Evolutionary conservation across 2,888 invertebrate genomes (phyloP).

Genomic region (Cryptocephalus moraei): DNA sequence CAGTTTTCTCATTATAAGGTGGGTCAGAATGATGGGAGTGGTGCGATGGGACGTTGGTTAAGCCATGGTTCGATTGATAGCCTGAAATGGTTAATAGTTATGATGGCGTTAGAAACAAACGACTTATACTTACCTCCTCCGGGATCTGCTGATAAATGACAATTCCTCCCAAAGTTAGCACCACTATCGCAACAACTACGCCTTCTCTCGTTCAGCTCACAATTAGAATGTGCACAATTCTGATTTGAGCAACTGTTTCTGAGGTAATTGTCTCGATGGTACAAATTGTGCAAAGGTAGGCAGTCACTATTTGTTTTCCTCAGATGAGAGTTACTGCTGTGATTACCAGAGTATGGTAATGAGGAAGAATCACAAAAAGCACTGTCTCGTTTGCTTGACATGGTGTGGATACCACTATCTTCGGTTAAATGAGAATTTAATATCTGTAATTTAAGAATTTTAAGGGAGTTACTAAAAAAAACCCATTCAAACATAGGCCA

Average conservation of each 20-base stretch:
- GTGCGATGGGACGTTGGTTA: conserved; percentile 8
- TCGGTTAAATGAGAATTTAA: conserved; percentile 35
- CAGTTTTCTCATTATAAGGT: conserved; percentile 9
- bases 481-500: too few species aligned
- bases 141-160: conserved; percentile 28
- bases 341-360: conserved; percentile 11
- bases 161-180: conserved; percentile 22
- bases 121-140: conserved; percentile 23
- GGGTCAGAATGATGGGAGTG: conserved; percentile 16
- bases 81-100: conserved; percentile 7
- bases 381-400: conserved; percentile 37
- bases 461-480: too few species aligned
- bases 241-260: too few species aligned
- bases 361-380: conserved; percentile 29
- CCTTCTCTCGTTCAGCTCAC: conserved; percentile 5
- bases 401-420: conserved; percentile 47
- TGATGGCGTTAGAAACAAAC: not conserved
- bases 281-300: conserved; percentile 15
- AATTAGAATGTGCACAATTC: too few species aligned
- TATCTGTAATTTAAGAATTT: conserved; percentile 11
- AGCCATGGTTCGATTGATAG: conserved; percentile 8
- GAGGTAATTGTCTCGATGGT: too few species aligned
- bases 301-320: conserved; percentile 29
- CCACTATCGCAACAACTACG: conserved; percentile 18
- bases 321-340: conserved; percentile 8